Percentiles rank a stretch among this genome's conserved stretches.
These are phyloP conservation scores for Hylia prasina DNA, from an alignment of 2,113 vertebrate genomes.

Conservation along the genomic window DNA sequence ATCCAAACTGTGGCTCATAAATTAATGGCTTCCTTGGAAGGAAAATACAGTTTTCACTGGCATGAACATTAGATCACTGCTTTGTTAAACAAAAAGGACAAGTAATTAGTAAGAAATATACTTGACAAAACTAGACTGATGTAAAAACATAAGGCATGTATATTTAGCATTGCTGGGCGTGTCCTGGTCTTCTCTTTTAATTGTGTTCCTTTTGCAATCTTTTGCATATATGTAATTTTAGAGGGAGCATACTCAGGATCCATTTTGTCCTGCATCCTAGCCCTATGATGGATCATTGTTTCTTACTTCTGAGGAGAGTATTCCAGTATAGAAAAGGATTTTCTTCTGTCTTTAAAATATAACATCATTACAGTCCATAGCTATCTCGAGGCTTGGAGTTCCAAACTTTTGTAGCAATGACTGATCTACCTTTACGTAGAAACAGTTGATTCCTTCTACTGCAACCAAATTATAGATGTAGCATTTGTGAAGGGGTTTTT, in stretches of 20 bases:
- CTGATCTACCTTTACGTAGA: not conserved
- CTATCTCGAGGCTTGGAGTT: not conserved
- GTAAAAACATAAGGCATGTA: not conserved
- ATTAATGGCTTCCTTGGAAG: not conserved
- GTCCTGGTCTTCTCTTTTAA: not conserved
- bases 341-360: not conserved
- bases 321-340: not conserved
- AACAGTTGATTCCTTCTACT: not conserved
- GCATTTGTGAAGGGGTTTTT: not conserved
- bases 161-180: not conserved
- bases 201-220: not conserved
- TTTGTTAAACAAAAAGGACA: not conserved
- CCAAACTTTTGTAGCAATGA: not conserved
- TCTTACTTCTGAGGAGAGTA: not conserved
- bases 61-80: not conserved
- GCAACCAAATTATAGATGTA: not conserved
- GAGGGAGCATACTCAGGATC: not conserved
- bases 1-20: not conserved
- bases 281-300: not conserved
- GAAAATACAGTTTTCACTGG: not conserved
- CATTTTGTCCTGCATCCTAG: not conserved
- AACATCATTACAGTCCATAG: not conserved
- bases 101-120: not conserved
- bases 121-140: not conserved
- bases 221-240: not conserved